Evolutionary conservation across 2,888 invertebrate genomes (phyloP), one percentile per base, ranked within the genome.

Genomic region (Sesia bembeciformis): DNA sequence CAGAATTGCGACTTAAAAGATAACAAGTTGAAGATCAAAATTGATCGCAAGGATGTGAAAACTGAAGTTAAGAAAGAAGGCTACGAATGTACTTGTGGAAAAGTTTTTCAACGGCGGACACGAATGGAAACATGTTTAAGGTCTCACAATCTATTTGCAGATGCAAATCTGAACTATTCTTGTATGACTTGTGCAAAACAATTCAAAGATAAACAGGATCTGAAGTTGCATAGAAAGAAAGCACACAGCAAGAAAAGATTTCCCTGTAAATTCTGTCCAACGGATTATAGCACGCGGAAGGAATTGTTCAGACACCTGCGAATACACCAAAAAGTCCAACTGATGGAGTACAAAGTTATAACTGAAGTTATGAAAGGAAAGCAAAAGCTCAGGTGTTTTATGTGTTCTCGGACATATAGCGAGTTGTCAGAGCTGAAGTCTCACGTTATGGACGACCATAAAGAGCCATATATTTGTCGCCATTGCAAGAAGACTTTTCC

Each of bases 271-370:
- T 88, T 89, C 58, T 89, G 89, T 55, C 89, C 89, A 0, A 86
- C 86, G n/a, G 85, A 87, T 59, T 87, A 87, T 52, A 72, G 79
- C 56, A 85, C 84, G 0, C 67, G 82, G 0, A 88, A 87, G 59
- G 84, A 84, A 54, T 66, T 89, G 3, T 85, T 88, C 60, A 83
- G 82, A 66, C 89, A 89, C 65, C 64, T 89, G 39, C 81, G 81
- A 61, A 70, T 79, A 46, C 89, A 89, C 58, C 87, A 86, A 59
- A 84, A 84, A 66, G 84, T 87, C 0, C 89, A 89, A 56, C 58
- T 87, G n/a, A 84, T 78, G 69, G 88, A 89, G 59, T 87, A 81
- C 62, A 87, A 88, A 76, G 83, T 84, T 3, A 82, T 89, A 56
- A 81, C 85, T 0, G 86, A 86, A 66, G 75, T 83, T 0, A 80